phyloP scores from a whole-genome alignment of 2,888 invertebrate genomes.

The Quadroppia sp. region DNA sequence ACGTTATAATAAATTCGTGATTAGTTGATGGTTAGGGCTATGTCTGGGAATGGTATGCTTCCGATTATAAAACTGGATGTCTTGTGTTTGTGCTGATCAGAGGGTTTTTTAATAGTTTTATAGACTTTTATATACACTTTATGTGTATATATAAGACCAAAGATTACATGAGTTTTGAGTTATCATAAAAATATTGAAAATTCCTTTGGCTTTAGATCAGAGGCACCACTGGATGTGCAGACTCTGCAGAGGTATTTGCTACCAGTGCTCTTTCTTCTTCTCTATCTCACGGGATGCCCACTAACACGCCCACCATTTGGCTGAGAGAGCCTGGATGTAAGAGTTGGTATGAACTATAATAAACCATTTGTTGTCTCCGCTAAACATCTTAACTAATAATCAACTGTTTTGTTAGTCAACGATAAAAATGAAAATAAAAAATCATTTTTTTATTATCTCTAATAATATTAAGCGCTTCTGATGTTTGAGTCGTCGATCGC shows the following conservation, averaged over 20 bases:
- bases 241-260: neutral
- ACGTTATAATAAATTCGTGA: neutral
- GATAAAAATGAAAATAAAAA: neutral
- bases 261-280: neutral
- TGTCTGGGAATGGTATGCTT: conserved; percentile 5
- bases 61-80: neutral
- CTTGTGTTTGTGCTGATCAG: neutral
- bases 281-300: too few species aligned
- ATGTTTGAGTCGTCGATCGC: conserved; percentile 1
- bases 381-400: conserved; percentile 7
- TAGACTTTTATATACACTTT: neutral
- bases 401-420: neutral
- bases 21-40: conserved; percentile 8
- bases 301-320: conserved; percentile 13
- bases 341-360: neutral
- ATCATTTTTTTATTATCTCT: neutral
- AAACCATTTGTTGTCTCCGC: neutral
- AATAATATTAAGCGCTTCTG: neutral
- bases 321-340: neutral
- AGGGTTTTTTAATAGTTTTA: neutral
- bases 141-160: neutral
- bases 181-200: conserved; percentile 1
- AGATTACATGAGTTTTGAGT: neutral
- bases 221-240: neutral
- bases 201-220: neutral